Evolutionary conservation across 2,113 vertebrate genomes (phyloP), one percentile per base, ranked within the genome.

Genomic region (Apistogramma diplotaenia): DNA sequence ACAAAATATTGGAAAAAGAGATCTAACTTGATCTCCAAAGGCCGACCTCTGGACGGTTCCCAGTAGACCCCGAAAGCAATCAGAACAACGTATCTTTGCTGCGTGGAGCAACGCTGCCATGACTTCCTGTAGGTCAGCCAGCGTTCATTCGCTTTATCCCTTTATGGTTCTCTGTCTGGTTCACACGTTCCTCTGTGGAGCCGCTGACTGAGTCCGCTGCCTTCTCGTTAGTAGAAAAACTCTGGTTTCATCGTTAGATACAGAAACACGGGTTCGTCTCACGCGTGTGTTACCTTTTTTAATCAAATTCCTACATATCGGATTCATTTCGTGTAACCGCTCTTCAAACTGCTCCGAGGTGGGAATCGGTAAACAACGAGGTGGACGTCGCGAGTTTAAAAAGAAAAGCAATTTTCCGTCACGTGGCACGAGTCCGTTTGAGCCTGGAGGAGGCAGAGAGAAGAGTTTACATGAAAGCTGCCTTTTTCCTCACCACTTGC

Each of bases 401-500:
- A 71, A 61, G 49, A 46, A 23, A 37, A 71, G 33, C 54, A 2
- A 57, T 86, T 85, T 83, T 8, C 37, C 25, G 11, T 76, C 3
- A 2, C 61, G 2, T 58, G 3, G 16, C 56, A 35, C 33, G 79
- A 71, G 15, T 58, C 86, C 12, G 35, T 76, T 21, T 40, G 13
- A 58, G 60, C 74, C 79, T 4, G 23, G 76, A 85, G 81, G 54
- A 56, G 71, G 55, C 12, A 8, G 43, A 59, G 49, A 29, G 78
- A 58, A 9, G 60, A 31, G 57, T 56, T 79, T 46, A 71, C 75
- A 78, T 75, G 67, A 85, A 83, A 86, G 77, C 53, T 18, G 75
- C 83, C 9, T 51, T 51, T 77, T 60, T 78, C 58, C 58, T 67
- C 27, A 33, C 65, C 25, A 57, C 75, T 81, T 71, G 76, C 61